Conservation (phyloP, 2,888 invertebrate species). For the Mechanitis messenoides region DNA sequence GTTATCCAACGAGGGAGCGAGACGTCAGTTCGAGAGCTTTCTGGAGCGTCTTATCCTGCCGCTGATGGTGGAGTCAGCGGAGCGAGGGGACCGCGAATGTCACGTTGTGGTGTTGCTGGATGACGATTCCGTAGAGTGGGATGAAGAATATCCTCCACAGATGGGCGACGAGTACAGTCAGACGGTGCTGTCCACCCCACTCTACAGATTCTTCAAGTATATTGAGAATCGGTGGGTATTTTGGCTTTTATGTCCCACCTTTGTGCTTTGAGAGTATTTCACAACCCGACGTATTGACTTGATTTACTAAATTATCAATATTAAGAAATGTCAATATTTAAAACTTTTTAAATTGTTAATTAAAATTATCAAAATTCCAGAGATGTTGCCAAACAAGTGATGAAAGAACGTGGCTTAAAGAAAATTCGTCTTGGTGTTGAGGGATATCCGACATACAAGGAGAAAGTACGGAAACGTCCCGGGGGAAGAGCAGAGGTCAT, state of each 20-base stretch:
- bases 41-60: slow-evolving; percentile 96
- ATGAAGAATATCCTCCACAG: slow-evolving; percentile 98
- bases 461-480: slow-evolving; percentile 96
- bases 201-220: slow-evolving; percentile 99
- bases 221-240: slow-evolving; percentile 88
- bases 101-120: slow-evolving; percentile 96
- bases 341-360: neutral
- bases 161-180: slow-evolving; percentile 99
- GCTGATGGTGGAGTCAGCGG: slow-evolving; percentile 94
- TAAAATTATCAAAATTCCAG: slow-evolving; percentile 72
- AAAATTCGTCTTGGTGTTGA: slow-evolving; percentile 99
- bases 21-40: slow-evolving; percentile 96
- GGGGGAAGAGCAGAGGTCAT: slow-evolving; percentile 97
- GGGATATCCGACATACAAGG: slow-evolving; percentile 99
- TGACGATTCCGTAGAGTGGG: slow-evolving; percentile 98
- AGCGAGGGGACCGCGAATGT: slow-evolving; percentile 97
- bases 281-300: too few species aligned
- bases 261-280: neutral
- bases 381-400: slow-evolving; percentile 98
- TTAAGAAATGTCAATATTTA: too few species aligned
- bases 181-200: slow-evolving; percentile 95
- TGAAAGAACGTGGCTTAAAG: slow-evolving; percentile 98
- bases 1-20: slow-evolving; percentile 98
- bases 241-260: neutral
- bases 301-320: too few species aligned